Conservation (phyloP, 2,888 invertebrate species). For the Drosophila koepferae region DNA sequence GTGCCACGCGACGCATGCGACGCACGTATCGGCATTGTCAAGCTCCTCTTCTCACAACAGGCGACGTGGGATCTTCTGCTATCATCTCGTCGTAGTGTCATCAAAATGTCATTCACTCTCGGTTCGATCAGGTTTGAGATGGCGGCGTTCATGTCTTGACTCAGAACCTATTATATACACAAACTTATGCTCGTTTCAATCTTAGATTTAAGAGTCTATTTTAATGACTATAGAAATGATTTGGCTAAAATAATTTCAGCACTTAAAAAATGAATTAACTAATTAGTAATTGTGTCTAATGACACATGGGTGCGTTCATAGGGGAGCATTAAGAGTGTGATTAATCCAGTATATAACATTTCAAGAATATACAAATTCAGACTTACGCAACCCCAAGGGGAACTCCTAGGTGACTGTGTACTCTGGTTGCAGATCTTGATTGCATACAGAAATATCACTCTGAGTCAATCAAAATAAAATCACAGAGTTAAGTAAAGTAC, state of each 20-base stretch:
- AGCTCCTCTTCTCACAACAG: slow-evolving; percentile 25
- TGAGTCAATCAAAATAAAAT: slow-evolving; percentile 21
- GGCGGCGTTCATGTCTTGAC: slow-evolving; percentile 37
- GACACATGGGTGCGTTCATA: slow-evolving; percentile 45
- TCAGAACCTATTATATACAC: slow-evolving; percentile 19
- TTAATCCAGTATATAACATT: slow-evolving; percentile 15
- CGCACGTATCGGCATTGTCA: slow-evolving; percentile 55
- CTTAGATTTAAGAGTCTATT: slow-evolving; percentile 15
- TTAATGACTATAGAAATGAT: slow-evolving; percentile 49
- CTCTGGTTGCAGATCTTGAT: slow-evolving; percentile 2
- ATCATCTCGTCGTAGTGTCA: slow-evolving; percentile 29
- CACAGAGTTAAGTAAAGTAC: slow-evolving; percentile 5
- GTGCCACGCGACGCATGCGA: slow-evolving; percentile 43
- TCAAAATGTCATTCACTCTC: slow-evolving; percentile 69
- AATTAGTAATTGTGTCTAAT: slow-evolving; percentile 28
- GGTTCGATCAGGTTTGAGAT: slow-evolving; percentile 17
- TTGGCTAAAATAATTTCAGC: slow-evolving; percentile 10
- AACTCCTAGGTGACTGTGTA: slow-evolving; percentile 21
- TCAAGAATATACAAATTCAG: slow-evolving; percentile 11
- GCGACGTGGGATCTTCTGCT: slow-evolving; percentile 26
- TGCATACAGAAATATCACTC: neutral
- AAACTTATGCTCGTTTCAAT: neutral
- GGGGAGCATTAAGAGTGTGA: neutral
- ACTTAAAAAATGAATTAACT: slow-evolving; percentile 44
- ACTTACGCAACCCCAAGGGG: slow-evolving; percentile 8